Conservation (phyloP, 2,113 vertebrate species). For the Actenoides hombroni region DNA sequence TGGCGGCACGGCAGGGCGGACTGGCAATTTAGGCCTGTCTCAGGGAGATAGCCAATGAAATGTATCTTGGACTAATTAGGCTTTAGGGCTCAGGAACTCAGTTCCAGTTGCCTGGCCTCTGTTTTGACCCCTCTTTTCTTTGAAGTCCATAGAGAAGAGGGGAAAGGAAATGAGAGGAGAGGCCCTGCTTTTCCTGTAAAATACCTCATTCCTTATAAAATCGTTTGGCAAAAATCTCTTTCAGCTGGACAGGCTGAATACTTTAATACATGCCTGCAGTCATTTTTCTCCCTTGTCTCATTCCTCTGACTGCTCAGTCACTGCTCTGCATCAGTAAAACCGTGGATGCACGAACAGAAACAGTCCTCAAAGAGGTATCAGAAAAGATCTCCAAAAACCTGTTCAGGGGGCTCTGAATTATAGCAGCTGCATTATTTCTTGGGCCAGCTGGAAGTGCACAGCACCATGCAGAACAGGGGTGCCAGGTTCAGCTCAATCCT, state of each 20-base stretch:
- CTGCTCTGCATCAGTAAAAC: neutral
- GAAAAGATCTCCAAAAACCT: neutral
- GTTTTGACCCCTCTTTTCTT: constrained; percentile 55
- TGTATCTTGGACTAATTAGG: constrained; percentile 44
- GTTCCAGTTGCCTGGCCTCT: constrained; percentile 47
- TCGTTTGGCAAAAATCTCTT: constrained; percentile 31
- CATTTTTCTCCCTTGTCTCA: neutral
- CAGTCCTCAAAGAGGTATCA: neutral
- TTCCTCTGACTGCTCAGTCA: neutral
- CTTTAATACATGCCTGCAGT: constrained; percentile 20
- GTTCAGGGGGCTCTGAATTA: neutral
- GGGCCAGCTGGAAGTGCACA: neutral
- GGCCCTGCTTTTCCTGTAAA: constrained; percentile 60
- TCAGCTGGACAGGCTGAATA: constrained; percentile 45
- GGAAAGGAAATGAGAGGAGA: constrained; percentile 62
- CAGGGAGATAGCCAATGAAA: neutral
- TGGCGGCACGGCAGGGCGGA: neutral
- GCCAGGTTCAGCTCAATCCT: neutral
- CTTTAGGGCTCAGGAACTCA: constrained; percentile 19
- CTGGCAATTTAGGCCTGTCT: neutral
- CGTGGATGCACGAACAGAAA: neutral
- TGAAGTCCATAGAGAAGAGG: constrained; percentile 43
- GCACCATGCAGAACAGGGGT: neutral
- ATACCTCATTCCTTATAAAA: constrained; percentile 50
- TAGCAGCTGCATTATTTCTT: neutral